Base-by-base conservation (phyloP, 2,888 invertebrate species). In the Drosophila buzzatii region DNA sequence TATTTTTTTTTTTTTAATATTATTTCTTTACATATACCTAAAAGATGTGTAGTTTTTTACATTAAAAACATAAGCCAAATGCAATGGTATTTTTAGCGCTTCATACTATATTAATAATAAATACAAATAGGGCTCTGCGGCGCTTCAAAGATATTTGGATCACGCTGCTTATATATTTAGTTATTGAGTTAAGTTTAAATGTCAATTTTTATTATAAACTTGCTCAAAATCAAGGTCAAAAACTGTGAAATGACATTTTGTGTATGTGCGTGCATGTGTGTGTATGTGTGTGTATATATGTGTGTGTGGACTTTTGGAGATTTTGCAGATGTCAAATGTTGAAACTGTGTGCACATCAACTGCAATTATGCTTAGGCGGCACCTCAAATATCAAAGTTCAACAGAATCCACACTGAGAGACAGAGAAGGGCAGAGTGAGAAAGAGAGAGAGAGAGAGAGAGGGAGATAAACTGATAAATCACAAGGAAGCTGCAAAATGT, bases 381-480 rank as follows among this genome's bases (percentile, higher is more conserved):
- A 41, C 5, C 5, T 14, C 7, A 72, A 75, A 75, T 77, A 72
- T 63, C 79, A 77, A 67, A 79, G 77, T 76, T 76, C 70, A 74
- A 55, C 49, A 58, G 37, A 41, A 76, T 47, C 18, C 18, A 51
- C 61, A 37, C 63, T 56, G 37, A 37, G 37, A 14, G 35, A 45
- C 0, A 45, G 2, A 9, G n/a, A 12, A 18, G 0, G 52, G 2
- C 2, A 1, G 5, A 37, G 37, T 10, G 20, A 23, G 35, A 5
- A 4, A 16, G 16, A 16, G 8, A 1, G 20, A 53, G 9, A 2
- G 6, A 33, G 9, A 14, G 20, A 49, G n/a, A 5, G 9, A 33
- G n/a, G 6, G 0, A 33, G n/a, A 18, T 51, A 33, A 27, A 45
- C 31, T 23, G 76, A 56, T 58, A 73, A 77, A 63, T 63, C 59